Percentiles rank a stretch among this genome's conserved stretches.
phyloP scores from a whole-genome alignment of 2,888 invertebrate species.

The Pyrrhia umbra region DNA sequence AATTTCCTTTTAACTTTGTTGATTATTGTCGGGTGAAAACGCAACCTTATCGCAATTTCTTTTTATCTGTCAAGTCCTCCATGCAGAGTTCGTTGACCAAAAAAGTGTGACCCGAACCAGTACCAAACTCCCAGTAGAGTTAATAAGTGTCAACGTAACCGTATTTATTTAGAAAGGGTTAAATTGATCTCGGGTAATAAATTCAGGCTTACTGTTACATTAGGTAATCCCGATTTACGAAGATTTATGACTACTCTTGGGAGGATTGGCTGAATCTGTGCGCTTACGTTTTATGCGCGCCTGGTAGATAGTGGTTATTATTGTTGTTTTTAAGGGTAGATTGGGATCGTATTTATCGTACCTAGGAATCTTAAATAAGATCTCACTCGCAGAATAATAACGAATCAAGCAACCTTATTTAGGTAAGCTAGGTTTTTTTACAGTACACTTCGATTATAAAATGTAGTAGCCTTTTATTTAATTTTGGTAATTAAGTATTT shows the following conservation, averaged over 20 bases:
- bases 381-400: no score
- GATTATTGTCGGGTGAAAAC: no score
- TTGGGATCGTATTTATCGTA: background rate
- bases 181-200: constrained; percentile 54
- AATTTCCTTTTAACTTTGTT: no score
- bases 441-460: no score
- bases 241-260: constrained; percentile 53
- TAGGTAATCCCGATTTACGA: constrained; percentile 45
- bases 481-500: no score
- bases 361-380: no score
- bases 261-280: constrained; percentile 57
- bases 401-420: no score
- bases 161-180: constrained; percentile 50
- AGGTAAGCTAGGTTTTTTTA: no score
- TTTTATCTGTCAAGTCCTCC: background rate
- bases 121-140: constrained; percentile 46
- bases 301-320: constrained; percentile 41
- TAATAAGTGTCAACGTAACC: constrained; percentile 40
- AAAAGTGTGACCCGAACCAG: background rate
- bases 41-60: no score
- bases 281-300: constrained; percentile 56
- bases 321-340: constrained; percentile 1
- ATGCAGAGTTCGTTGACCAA: background rate
- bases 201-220: constrained; percentile 51
- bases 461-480: no score